Conservation (phyloP, 1,140 invertebrate species). For the Subanguina moxae region DNA sequence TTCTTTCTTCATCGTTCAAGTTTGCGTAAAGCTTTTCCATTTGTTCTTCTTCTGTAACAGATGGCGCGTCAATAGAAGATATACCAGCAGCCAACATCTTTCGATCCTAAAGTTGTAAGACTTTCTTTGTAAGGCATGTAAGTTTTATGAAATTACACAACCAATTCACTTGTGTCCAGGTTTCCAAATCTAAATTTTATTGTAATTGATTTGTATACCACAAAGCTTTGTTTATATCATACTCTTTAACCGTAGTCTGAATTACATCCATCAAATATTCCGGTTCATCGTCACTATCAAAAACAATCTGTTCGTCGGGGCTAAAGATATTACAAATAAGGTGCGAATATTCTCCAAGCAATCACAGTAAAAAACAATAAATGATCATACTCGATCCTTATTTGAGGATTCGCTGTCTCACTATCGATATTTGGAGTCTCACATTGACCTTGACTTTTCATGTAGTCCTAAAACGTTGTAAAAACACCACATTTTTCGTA, state of each 20-base stretch:
- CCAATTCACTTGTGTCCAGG: conserved; percentile 33
- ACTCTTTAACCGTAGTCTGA: no score
- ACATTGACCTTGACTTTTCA: conserved; percentile 17
- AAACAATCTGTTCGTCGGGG: conserved; percentile 39
- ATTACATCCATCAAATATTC: conserved; percentile 40
- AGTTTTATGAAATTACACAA: no score
- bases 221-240: no score
- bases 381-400: conserved; percentile 30
- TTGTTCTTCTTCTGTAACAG: conserved; percentile 22
- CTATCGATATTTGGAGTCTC: conserved; percentile 19
- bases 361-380: conserved; percentile 4
- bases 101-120: conserved; percentile 4
- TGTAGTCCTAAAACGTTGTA: conserved; percentile 23
- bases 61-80: conserved; percentile 7
- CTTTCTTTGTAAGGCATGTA: no score
- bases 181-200: conserved; percentile 30
- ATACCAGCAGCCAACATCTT: conserved; percentile 26
- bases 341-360: no score
- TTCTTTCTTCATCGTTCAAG: conserved; percentile 35
- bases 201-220: neutral
- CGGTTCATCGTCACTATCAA: conserved; percentile 45
- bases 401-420: conserved; percentile 37
- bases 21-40: conserved; percentile 33
- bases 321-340: conserved; percentile 33
- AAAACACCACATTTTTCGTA: no score